These are phyloP conservation scores for Teinopalpus imperialis DNA, from an alignment of 2,888 invertebrate genomes.

Conservation along the genomic window DNA sequence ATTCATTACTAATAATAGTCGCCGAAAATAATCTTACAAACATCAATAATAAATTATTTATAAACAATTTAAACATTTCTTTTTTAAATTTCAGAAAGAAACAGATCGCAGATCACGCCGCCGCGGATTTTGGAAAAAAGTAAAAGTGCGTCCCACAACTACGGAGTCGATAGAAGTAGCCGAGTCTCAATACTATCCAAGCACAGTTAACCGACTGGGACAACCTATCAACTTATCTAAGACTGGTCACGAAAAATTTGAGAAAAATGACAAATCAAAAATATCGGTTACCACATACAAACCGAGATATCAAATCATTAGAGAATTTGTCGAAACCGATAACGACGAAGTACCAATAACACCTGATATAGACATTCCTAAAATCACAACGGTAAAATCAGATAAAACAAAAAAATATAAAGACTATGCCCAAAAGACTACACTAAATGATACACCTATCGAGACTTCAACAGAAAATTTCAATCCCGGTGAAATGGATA, in stretches of 20 bases:
- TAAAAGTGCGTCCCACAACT: constrained; percentile 81
- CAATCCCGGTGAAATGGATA: constrained; percentile 64
- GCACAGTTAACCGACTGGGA: constrained; percentile 80
- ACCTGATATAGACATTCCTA: constrained; percentile 55
- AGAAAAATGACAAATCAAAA: constrained; percentile 44
- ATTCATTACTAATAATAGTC: no score
- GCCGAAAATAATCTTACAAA: no score
- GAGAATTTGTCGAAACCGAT: constrained; percentile 53
- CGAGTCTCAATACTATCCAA: constrained; percentile 86
- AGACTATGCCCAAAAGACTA: constrained; percentile 25
- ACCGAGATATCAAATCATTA: constrained; percentile 56
- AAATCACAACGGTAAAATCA: constrained; percentile 35
- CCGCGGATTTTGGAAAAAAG: constrained; percentile 89
- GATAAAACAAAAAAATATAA: constrained; percentile 31
- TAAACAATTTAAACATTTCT: no score
- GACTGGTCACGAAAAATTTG: constrained; percentile 46
- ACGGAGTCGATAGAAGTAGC: constrained; percentile 88
- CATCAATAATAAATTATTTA: no score
- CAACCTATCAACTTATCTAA: constrained; percentile 46
- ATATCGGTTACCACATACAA: constrained; percentile 65
- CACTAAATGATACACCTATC: constrained; percentile 34
- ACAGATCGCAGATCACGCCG: constrained; percentile 63
- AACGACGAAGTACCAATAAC: constrained; percentile 41
- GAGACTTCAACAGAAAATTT: constrained; percentile 27
- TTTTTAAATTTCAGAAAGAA: constrained; percentile 49